These are phyloP conservation scores for Drosophila ananassae DNA, from an alignment of 1,140 invertebrate species.

Conservation along the genomic window DNA sequence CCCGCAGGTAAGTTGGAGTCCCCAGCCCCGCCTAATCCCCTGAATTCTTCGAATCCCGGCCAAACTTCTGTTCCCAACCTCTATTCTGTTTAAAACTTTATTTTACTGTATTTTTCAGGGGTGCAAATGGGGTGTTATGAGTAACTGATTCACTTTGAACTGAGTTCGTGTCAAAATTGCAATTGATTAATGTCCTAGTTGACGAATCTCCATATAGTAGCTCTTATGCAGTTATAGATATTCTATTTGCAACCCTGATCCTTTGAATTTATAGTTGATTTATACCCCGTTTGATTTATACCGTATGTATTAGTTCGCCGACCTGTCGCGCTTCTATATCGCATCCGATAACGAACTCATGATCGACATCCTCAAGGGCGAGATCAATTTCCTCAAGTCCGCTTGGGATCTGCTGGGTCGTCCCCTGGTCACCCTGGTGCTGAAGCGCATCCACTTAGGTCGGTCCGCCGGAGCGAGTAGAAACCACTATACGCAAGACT, in stretches of 20 bases:
- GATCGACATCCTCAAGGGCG: constrained; percentile 98
- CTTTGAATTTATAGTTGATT: constrained; percentile 56
- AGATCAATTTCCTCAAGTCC: constrained; percentile 98
- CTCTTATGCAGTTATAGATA: not conserved
- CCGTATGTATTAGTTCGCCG: constrained; percentile 92
- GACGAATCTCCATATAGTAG: no score
- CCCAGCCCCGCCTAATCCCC: not conserved
- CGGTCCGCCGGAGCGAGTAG: constrained; percentile 79
- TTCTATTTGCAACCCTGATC: constrained; percentile 17
- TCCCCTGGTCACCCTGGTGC: constrained; percentile 94
- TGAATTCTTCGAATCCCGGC: not conserved
- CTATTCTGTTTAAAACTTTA: constrained; percentile 12
- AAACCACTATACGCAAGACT: not conserved
- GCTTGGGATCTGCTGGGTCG: constrained; percentile 97
- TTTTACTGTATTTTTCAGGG: constrained; percentile 9
- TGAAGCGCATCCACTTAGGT: constrained; percentile 97
- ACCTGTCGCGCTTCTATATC: constrained; percentile 97
- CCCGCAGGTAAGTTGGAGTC: constrained; percentile 91
- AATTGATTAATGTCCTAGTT: no score
- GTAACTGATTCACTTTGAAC: not conserved
- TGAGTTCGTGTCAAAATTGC: no score
- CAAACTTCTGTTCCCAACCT: constrained; percentile 4
- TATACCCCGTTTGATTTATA: constrained; percentile 49
- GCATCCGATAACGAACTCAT: constrained; percentile 98
- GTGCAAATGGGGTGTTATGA: constrained; percentile 2